Percentiles rank a stretch among this genome's conserved stretches.
phyloP scores from a whole-genome alignment of 2,113 vertebrate genomes.

The Cebus imitator region DNA sequence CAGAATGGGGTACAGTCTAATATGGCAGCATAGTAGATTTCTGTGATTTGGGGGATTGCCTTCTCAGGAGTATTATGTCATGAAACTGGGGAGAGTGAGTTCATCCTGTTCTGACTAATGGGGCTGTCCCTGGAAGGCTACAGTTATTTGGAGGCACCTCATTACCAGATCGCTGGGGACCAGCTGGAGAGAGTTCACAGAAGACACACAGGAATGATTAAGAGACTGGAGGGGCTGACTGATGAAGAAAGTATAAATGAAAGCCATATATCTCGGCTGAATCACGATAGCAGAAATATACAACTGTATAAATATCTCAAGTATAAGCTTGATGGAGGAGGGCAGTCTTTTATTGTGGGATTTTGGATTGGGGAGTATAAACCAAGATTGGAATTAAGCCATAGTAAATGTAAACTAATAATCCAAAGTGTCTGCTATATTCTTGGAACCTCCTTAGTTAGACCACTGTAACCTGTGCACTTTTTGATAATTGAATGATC shows the following conservation, averaged over 20 bases:
- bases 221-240: constrained; percentile 64
- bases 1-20: background rate
- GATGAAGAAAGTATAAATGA: constrained; percentile 74
- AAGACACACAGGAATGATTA: constrained; percentile 70
- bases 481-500: constrained; percentile 3
- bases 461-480: background rate
- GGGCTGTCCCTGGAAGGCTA: constrained; percentile 70
- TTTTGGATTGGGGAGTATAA: constrained; percentile 39
- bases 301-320: constrained; percentile 69
- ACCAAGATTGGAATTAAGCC: constrained; percentile 19
- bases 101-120: constrained; percentile 68
- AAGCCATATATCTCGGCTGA: constrained; percentile 74
- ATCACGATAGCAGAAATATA: constrained; percentile 56
- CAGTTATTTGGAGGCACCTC: constrained; percentile 76
- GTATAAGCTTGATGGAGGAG: constrained; percentile 43
- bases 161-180: constrained; percentile 68
- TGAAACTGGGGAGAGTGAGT: constrained; percentile 56
- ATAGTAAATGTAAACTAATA: constrained; percentile 49
- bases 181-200: constrained; percentile 77
- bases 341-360: constrained; percentile 33
- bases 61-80: constrained; percentile 59
- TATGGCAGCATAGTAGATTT: constrained; percentile 14
- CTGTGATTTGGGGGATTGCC: constrained; percentile 45
- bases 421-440: constrained; percentile 16
- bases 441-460: background rate